Base-by-base conservation (phyloP, 2,113 vertebrate genomes). In the Sylvietta virens region DNA sequence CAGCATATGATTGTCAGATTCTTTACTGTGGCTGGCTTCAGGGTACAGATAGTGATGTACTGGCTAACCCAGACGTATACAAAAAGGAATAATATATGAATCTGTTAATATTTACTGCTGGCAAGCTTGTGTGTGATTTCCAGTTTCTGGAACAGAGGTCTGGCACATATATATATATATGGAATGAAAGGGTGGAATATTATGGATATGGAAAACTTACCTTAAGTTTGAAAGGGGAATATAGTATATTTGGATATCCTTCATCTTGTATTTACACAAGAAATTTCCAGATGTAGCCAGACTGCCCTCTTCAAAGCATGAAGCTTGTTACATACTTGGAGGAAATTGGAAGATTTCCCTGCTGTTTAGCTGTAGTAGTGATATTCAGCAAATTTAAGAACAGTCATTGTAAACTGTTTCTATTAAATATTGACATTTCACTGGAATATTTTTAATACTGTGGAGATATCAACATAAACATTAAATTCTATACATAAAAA, bases 191-290 rank as follows among this genome's bases (percentile, higher is more conserved):
- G 45, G 42, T 87, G 71, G 85, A 86, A 89, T 94, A 94, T 92
- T 96, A 96, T 81, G 87, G 94, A 91, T 95, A 96, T 97, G 96
- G 92, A 97, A 97, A 97, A 95, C 93, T 93, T 96, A 96, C 90
- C 91, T 94, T 91, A 71, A 94, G 96, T 95, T 96, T 96, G 94
- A 97, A 97, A 97, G 69, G 88, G 92, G 81, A 96, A 92, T 94
- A 97, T 76, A 95, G 94, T 95, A 30, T 97, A 97, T 96, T 97
- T 97, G 94, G 94, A 94, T 93, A 96, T 86, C 95, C 92, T 97
- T 97, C 96, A 95, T 95, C 90, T 97, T 91, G 47, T 97, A 97
- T 97, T 97, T 97, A 97, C 65, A 95, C 73, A 97, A 97, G 94
- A 97, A 94, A 92, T 95, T 91, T 97, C 95, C 96, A 97, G 96